Base-by-base conservation (phyloP, 92 coral and sea anemone genomes). In the Palythoa grandis region DNA sequence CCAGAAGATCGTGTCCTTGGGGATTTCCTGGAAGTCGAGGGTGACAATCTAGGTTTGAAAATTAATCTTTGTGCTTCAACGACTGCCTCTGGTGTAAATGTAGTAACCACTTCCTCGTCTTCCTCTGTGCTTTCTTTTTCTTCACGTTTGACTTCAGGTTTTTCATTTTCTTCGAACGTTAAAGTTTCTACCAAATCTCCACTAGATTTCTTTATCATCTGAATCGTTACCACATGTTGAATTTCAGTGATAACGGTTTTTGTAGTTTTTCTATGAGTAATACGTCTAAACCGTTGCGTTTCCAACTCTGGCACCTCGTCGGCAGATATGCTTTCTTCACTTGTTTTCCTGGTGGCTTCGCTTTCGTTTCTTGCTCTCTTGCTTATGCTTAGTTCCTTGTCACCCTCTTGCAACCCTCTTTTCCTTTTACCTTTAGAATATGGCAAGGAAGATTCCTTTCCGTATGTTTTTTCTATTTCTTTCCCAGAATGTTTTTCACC, bases 231-330 rank as follows among this genome's bases (percentile, higher is more conserved):
- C 25, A 88, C 53, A 53, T 83, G 92, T 38, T 82, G 78, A n/a
- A 94, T 87, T 22, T 61, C 66, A 14, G 95, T 92, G 4, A 92
- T 92, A 3, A 94, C 84, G 3, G 94, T 92, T 38, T 80, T 92
- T 10, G 88, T 65, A 4, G 86, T 91, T 54, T 77, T 87, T 12
- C 88, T 88, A 24, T 87, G 90, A 4, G 91, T 94, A 7, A 93
- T 78, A 22, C 92, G 89, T 43, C 78, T 72, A 48, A 83, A 93
- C 7, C 78, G 87, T 52, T 68, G 79, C 11, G 78, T 60, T 83
- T 40, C 76, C 52, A 87, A 47, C 56, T 91, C 79, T 4, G 79
- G 43, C 12, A 71, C 39, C 37, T 58, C 87, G 17, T 83, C 79
- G 16, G 43, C 52, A 7, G 74, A 65, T 52, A 72, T 6, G 23